phyloP scores from a whole-genome alignment of 2,888 invertebrate genomes.

The Herminia tarsipennalis region DNA sequence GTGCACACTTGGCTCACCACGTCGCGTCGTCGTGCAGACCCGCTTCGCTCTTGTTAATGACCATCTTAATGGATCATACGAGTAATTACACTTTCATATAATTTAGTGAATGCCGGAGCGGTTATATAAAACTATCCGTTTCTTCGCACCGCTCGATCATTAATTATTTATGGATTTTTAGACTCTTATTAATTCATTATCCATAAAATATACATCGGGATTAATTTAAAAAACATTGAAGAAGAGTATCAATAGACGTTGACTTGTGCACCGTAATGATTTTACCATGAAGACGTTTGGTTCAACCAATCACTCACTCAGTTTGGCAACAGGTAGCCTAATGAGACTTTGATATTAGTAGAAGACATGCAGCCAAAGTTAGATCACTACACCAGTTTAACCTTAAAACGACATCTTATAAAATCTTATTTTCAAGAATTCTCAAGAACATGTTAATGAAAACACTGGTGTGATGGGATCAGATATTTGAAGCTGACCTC shows the following conservation, averaged over 20 bases:
- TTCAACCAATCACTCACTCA: constrained; percentile 8
- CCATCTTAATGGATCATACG: constrained; percentile 67
- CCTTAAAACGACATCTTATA: no score
- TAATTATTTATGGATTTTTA: constrained; percentile 42
- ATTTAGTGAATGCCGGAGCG: constrained; percentile 55
- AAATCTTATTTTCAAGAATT: no score
- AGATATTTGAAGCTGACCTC: neutral
- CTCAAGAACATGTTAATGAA: no score
- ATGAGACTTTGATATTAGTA: constrained; percentile 4
- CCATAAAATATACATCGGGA: constrained; percentile 13
- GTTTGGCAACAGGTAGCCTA: constrained; percentile 10
- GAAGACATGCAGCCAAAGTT: neutral
- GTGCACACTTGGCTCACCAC: constrained; percentile 2
- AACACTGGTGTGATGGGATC: no score
- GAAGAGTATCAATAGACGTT: no score
- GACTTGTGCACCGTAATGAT: no score
- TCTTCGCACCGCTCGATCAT: constrained; percentile 41
- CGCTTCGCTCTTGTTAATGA: constrained; percentile 58
- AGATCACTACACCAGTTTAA: no score
- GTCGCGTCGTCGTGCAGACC: constrained; percentile 28
- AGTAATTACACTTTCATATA: constrained; percentile 68
- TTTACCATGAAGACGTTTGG: neutral
- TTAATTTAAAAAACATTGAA: neutral
- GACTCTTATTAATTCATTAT: constrained; percentile 24
- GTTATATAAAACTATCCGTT: constrained; percentile 56